Evolutionary conservation across 1,140 invertebrate species (phyloP).

Genomic region (Gryllus bimaculatus): DNA sequence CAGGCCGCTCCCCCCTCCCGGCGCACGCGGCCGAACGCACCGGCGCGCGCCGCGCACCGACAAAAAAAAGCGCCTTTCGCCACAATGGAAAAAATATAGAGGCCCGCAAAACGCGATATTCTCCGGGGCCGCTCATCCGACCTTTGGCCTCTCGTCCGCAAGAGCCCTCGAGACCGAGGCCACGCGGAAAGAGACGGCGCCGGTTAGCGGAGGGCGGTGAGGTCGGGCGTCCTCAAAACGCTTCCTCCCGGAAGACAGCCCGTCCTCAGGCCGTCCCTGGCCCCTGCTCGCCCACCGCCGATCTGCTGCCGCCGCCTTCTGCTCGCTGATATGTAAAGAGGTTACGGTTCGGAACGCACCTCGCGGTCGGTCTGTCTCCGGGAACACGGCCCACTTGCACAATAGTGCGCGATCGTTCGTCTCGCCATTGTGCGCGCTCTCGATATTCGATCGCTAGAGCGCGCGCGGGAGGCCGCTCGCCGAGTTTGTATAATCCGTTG

Average conservation of each 20-base stretch:
- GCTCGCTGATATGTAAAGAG: not conserved
- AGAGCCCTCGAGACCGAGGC: not conserved
- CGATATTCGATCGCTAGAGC: not conserved
- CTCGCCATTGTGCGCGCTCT: not conserved
- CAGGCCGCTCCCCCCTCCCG: too few relatives aligned
- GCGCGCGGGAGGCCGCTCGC: too few relatives aligned
- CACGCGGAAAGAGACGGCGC: too few relatives aligned
- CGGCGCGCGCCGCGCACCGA: too few relatives aligned
- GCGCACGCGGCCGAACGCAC: too few relatives aligned
- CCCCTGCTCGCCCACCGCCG: not conserved
- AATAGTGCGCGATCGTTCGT: not conserved
- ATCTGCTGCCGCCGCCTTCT: not conserved
- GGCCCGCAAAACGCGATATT: not conserved
- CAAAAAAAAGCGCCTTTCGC: too few relatives aligned
- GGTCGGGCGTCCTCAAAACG: not conserved
- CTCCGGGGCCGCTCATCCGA: too few relatives aligned
- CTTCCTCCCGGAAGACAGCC: not conserved
- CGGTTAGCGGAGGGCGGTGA: too few relatives aligned
- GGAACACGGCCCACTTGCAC: not conserved
- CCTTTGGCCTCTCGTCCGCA: not conserved
- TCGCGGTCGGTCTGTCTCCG: not conserved
- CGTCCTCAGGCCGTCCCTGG: not conserved
- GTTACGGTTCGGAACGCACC: not conserved
- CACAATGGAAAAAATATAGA: not conserved
- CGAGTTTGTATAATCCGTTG: slow-evolving; percentile 4